These are phyloP conservation scores for Bombus huntii DNA, from an alignment of 1,140 invertebrate species.

Conservation along the genomic window DNA sequence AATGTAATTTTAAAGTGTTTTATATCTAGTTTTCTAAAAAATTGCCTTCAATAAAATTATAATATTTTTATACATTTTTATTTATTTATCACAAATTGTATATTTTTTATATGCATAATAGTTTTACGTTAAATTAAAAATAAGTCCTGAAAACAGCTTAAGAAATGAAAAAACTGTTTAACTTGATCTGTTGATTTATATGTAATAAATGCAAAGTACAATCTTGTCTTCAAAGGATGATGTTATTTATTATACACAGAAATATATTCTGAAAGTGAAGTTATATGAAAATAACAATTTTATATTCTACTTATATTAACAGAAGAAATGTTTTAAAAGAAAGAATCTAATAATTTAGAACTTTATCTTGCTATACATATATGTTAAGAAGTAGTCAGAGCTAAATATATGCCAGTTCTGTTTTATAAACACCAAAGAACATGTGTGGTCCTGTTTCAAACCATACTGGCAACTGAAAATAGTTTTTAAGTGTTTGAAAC, in stretches of 20 bases:
- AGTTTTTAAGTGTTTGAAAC: conserved; percentile 45
- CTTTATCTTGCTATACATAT: background rate
- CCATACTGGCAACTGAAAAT: conserved; percentile 56
- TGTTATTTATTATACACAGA: conserved; percentile 31
- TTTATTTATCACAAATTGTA: conserved; percentile 7
- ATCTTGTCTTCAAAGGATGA: conserved; percentile 31
- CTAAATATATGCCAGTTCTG: conserved; percentile 78
- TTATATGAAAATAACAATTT: background rate
- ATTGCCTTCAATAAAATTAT: background rate
- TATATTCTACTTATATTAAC: background rate
- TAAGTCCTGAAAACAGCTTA: background rate
- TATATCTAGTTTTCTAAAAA: background rate
- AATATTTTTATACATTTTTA: background rate
- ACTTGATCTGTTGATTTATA: background rate
- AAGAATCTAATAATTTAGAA: conserved; percentile 7
- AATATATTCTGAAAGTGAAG: conserved; percentile 9
- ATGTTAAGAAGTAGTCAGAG: conserved; percentile 50
- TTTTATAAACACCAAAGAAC: conserved; percentile 75
- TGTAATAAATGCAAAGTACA: background rate
- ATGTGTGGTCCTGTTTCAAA: conserved; percentile 66
- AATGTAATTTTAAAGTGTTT: conserved; percentile 16
- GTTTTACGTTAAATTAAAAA: background rate
- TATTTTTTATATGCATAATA: background rate
- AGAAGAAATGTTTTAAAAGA: background rate
- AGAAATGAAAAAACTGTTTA: conserved; percentile 10